Evolutionary conservation across 64 coral and sea anemone genomes (phyloP), one percentile per base, ranked within the genome.

Genomic region (Pocillopora verrucosa): DNA sequence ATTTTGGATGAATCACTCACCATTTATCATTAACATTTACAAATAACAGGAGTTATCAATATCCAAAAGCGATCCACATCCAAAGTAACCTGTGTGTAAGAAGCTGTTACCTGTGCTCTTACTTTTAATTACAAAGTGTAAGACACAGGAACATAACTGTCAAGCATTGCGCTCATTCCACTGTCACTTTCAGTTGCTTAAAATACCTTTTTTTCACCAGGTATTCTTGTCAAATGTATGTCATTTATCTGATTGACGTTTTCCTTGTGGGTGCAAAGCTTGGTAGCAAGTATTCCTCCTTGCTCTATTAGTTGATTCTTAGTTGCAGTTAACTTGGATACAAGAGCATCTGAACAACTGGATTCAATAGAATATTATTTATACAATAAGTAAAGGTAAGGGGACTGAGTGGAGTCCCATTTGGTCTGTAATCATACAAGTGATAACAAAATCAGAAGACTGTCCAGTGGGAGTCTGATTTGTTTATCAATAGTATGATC

Each of bases 241-340:
- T 98, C 84, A 75, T 98, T 98, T 24, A 98, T 98, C 88, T 98
- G 93, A 59, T 98, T 92, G 6, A 98, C 96, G 79, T 92, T 93
- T 26, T 98, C 96, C 72, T 98, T 98, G 87, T 98, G 96, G 11
- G 96, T 98, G 56, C 96, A 98, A 36, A 98, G 84, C 36, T 94
- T 95, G 34, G 96, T 98, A 10, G 96, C 96, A 37, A 95, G 20
- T 26, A 98, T 93, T 58, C 96, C 96, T 77, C 88, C 84, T 65
- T 56, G 86, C 26, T 95, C 93, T 64, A 98, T 95, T 6, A 15
- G 30, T 22, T 98, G 91, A 34, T 88, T 78, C 83, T 83, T 90
- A 74, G 93, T 98, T 82, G 73, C 72, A 24, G 58, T 89, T 14
- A 98, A 80, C 84, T 90, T 94, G 26, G 75, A 82, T 35, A 92